Percentiles rank a stretch among this genome's conserved stretches.
These are phyloP conservation scores for Tuberolachnus salignus DNA, from an alignment of 2,888 invertebrate species.

Conservation along the genomic window DNA sequence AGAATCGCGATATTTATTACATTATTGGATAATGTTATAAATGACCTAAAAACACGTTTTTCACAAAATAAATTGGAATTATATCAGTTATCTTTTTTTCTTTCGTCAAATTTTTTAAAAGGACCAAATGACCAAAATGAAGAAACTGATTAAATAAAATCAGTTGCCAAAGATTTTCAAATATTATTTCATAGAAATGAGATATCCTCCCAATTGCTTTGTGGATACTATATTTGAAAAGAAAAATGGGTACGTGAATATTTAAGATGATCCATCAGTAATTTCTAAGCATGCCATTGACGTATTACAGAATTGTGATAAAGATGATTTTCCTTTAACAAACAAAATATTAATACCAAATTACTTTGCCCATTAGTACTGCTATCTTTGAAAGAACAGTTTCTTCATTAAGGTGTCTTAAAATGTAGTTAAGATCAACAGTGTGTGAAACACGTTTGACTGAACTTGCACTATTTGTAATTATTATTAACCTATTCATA, in stretches of 20 bases:
- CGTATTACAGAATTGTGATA: constrained; percentile 16
- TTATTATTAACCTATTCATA: no score
- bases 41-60: constrained; percentile 16
- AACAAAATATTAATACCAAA: constrained; percentile 22
- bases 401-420: background rate
- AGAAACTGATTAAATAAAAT: no score
- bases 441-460: constrained; percentile 18
- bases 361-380: constrained; percentile 11
- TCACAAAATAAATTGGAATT: constrained; percentile 3
- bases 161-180: no score
- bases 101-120: constrained; percentile 5
- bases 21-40: constrained; percentile 6
- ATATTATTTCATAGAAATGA: no score
- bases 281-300: background rate
- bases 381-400: background rate
- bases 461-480: background rate
- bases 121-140: background rate
- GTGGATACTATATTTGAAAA: no score
- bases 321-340: constrained; percentile 6
- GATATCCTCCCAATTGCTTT: no score
- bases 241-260: no score
- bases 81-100: constrained; percentile 1
- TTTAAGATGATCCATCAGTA: background rate
- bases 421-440: constrained; percentile 12
- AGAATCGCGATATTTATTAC: background rate